Base-by-base conservation (phyloP, 2,888 invertebrate species). In the Macrophya alboannulata region DNA sequence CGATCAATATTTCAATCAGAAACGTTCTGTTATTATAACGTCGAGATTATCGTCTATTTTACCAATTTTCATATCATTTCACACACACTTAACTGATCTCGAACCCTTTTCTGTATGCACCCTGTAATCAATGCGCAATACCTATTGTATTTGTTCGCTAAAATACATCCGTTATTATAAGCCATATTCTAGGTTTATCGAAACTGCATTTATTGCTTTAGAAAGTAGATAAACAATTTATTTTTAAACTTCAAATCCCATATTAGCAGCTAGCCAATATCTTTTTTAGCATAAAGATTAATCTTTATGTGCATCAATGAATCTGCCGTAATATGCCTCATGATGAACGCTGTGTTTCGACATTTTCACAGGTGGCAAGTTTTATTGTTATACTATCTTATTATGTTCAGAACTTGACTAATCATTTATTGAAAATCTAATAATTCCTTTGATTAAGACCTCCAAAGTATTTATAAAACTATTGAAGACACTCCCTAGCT, bases 31-130 rank as follows among this genome's bases (percentile, higher is more conserved):
- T 81, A 37, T 43, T 55, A 55, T 77, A 51, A 17, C n/a, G 55
- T 25, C 48, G 51, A 51, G 10, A 77, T 77, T 77, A 55, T 37
- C 8, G 5, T 31, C 37, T 51, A 21, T 21, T 21, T 48, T 31
- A 31, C 17, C 12, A 31, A 51, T 55, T 77, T 31, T 77, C 21
- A 55, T 55, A 48, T 77, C 10, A 77, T 81, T 77, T 77, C 62
- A 79, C 62, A 59, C 62, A 81, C 59, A 43, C 43, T 17, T 62
- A 40, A 81, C 81, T 62, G 81, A 81, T 81, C 62, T 59, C 40
- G 37, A 43, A 62, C 21, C 81, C 40, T 15, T 43, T 81, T 72
- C n/a, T 72, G 31, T 43, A n/a, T 4, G 59, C 59, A 55, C 77
- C n/a, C 72, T 40, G 37, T 12, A 68, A 55, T 55, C 17, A 68